Percentiles rank a stretch among this genome's conserved stretches.
phyloP scores from a whole-genome alignment of 2,888 invertebrate genomes.

The Drosophila lutescens region DNA sequence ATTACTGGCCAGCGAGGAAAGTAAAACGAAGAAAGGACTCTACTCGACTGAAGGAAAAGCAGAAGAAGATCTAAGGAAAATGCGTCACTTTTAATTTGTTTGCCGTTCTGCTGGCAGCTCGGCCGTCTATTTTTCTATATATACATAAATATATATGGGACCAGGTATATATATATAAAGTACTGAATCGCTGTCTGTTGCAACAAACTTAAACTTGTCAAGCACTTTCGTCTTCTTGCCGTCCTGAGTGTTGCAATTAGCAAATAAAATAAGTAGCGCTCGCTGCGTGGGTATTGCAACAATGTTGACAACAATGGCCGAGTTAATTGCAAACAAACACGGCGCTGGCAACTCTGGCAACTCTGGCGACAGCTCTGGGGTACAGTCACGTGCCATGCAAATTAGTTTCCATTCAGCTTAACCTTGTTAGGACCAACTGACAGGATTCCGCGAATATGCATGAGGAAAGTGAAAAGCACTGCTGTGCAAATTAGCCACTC shows the following conservation, averaged over 20 bases:
- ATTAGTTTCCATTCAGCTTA: conserved; percentile 71
- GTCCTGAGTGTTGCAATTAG: conserved; percentile 75
- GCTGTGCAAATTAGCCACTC: conserved; percentile 7
- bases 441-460: conserved; percentile 7
- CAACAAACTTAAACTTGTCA: conserved; percentile 57
- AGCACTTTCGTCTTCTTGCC: conserved; percentile 67
- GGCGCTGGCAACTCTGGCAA: conserved; percentile 42
- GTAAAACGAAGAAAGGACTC: conserved; percentile 12
- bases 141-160: not conserved
- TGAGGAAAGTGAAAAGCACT: conserved; percentile 16
- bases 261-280: conserved; percentile 76
- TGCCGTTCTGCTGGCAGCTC: conserved; percentile 45
- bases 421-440: conserved; percentile 66
- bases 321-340: conserved; percentile 77
- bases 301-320: conserved; percentile 57
- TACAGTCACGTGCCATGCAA: conserved; percentile 75
- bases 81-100: conserved; percentile 78
- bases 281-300: conserved; percentile 34
- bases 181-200: conserved; percentile 34
- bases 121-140: conserved; percentile 25
- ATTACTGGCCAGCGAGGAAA: not conserved
- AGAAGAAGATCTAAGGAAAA: conserved; percentile 35
- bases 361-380: conserved; percentile 30
- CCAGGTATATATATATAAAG: conserved; percentile 6
- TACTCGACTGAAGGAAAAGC: conserved; percentile 2